These are phyloP conservation scores for Bambusicola thoracicus DNA, from an alignment of 2,113 vertebrate species.

Conservation along the genomic window DNA sequence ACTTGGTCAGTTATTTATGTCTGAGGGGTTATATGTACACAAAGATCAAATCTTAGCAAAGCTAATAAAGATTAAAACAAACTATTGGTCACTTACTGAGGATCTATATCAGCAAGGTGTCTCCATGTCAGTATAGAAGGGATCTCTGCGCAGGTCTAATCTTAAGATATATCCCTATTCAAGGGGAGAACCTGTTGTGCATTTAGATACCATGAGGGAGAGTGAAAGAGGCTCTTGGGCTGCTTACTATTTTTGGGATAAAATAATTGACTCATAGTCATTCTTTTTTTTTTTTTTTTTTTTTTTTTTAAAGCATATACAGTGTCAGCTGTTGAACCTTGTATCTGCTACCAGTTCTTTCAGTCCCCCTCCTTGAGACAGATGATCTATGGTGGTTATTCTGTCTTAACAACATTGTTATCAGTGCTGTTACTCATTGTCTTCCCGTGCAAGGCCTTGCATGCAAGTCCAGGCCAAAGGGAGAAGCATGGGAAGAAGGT, in stretches of 20 bases:
- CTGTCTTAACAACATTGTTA: not conserved
- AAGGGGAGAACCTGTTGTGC: not conserved
- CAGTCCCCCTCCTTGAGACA: not conserved
- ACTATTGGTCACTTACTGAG: not conserved
- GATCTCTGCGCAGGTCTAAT: not conserved
- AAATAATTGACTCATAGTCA: not conserved
- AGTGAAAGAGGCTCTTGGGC: not conserved
- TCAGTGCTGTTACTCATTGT: not conserved
- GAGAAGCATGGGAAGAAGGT: not conserved
- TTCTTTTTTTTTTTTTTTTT: too few species aligned
- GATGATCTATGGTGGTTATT: not conserved
- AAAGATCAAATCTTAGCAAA: not conserved
- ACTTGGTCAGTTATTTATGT: not conserved
- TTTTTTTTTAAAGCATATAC: too few species aligned
- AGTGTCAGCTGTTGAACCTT: not conserved
- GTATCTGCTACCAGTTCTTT: not conserved
- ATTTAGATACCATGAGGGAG: not conserved
- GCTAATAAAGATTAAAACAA: not conserved
- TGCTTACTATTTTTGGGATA: not conserved
- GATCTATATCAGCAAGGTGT: not conserved
- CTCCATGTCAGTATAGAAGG: not conserved
- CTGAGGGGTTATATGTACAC: not conserved
- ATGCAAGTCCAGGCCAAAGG: not conserved
- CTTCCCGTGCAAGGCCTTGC: not conserved
- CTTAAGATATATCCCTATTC: not conserved